A percentile compares a stretch with the other conserved stretches of the same genome.
Conservation (phyloP, 1,140 invertebrate genomes). For the Cydia amplana region DNA sequence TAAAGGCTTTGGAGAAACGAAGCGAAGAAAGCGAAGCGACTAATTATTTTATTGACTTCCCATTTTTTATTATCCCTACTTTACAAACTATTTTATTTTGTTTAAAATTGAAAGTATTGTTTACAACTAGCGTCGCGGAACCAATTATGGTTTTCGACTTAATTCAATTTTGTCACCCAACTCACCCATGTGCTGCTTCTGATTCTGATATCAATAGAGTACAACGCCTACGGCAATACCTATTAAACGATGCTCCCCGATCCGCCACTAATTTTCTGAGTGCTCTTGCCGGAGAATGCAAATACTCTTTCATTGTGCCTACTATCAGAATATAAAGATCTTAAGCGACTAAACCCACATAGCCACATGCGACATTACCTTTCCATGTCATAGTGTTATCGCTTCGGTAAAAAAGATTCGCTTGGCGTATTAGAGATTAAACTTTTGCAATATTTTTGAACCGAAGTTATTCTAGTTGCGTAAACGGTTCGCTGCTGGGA, state of each 20-base stretch:
- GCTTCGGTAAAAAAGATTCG: neutral
- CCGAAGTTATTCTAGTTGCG: neutral
- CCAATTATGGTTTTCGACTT: neutral
- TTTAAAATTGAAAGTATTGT: too few relatives aligned
- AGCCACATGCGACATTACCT: neutral
- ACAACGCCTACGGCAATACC: neutral
- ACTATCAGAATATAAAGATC: neutral
- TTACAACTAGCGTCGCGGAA: neutral
- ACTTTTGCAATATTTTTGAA: slow-evolving; percentile 6
- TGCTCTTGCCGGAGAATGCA: slow-evolving; percentile 7
- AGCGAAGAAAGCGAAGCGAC: neutral
- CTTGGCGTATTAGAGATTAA: slow-evolving; percentile 18
- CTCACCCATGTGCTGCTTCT: neutral
- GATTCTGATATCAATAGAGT: neutral
- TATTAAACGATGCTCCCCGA: slow-evolving; percentile 3
- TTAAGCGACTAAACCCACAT: neutral
- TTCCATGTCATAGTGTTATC: neutral
- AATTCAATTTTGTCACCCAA: neutral
- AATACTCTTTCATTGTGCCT: neutral
- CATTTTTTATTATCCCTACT: too few relatives aligned
- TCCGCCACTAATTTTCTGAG: slow-evolving; percentile 18
- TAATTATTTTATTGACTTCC: neutral
- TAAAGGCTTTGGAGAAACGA: slow-evolving; percentile 4
- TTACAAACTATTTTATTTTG: too few relatives aligned
- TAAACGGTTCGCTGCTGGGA: slow-evolving; percentile 1